Conservation (phyloP, 1,140 invertebrate genomes). For the Eubasilissa regina region DNA sequence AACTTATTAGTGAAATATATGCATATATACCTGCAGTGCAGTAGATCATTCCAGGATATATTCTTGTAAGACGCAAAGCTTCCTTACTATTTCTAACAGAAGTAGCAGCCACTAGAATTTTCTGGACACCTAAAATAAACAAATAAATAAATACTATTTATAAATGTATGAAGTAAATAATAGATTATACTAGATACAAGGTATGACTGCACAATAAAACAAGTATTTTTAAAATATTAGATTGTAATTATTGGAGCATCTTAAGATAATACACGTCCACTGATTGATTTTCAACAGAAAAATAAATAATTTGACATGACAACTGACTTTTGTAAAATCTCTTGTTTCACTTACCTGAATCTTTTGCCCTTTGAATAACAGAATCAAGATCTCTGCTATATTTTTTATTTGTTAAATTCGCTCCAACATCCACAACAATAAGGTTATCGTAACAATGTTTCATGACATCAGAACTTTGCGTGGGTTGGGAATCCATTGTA, state of each 20-base stretch:
- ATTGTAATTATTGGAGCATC: neutral
- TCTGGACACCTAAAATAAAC: constrained; percentile 83
- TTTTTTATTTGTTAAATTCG: constrained; percentile 96
- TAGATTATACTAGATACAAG: too few species aligned
- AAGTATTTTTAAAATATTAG: constrained; percentile 10
- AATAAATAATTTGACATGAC: constrained; percentile 11
- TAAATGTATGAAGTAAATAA: neutral
- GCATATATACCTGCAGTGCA: constrained; percentile 87
- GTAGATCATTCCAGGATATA: constrained; percentile 92
- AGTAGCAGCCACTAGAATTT: constrained; percentile 94
- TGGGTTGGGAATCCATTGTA: constrained; percentile 50
- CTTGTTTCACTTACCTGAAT: constrained; percentile 80
- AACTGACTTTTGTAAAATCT: constrained; percentile 3
- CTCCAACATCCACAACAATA: constrained; percentile 93
- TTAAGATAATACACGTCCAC: constrained; percentile 16
- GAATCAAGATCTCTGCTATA: constrained; percentile 93
- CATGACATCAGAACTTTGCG: constrained; percentile 54
- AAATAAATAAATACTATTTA: neutral
- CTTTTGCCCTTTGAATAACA: constrained; percentile 92
- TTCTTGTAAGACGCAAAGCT: constrained; percentile 87
- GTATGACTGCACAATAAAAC: neutral
- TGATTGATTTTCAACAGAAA: neutral
- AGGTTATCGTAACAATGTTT: constrained; percentile 82
- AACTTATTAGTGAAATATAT: neutral
- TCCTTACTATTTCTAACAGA: constrained; percentile 92